phyloP scores from a whole-genome alignment of 2,888 invertebrate species.

The Glyphotaelius pellucidus region DNA sequence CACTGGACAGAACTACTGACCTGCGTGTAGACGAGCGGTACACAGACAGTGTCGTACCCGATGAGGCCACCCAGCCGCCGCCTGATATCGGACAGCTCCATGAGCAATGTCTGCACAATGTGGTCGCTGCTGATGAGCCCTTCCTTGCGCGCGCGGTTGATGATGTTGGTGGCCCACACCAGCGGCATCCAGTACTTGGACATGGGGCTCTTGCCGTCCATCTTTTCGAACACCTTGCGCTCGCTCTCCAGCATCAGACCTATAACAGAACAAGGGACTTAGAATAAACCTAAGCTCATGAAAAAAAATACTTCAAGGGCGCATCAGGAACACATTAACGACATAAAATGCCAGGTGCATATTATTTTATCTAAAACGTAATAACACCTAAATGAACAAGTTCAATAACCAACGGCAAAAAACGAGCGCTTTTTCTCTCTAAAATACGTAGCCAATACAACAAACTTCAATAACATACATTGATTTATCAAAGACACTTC shows the following conservation, averaged over 20 bases:
- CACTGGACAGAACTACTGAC: conserved; percentile 72
- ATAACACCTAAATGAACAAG: no score
- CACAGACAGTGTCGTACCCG: conserved; percentile 94
- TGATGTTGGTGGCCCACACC: conserved; percentile 95
- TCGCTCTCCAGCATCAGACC: conserved; percentile 95
- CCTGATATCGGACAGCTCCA: conserved; percentile 93
- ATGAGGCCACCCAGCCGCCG: conserved; percentile 89
- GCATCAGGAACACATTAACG: not conserved
- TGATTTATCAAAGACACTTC: no score
- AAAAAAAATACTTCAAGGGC: not conserved
- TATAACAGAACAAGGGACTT: conserved; percentile 70
- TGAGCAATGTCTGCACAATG: conserved; percentile 92
- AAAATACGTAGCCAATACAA: no score
- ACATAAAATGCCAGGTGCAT: not conserved
- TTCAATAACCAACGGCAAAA: no score
- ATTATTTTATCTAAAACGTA: no score
- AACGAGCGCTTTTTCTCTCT: no score
- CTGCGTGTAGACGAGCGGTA: conserved; percentile 95
- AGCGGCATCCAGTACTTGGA: conserved; percentile 94
- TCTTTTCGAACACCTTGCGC: conserved; percentile 92
- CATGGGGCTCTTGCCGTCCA: conserved; percentile 94
- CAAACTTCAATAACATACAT: no score
- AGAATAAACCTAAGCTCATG: not conserved
- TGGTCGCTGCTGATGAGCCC: conserved; percentile 92
- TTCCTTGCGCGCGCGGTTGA: conserved; percentile 91